Base-by-base conservation (phyloP, 2,797 vertebrate genomes). In the Gymnothorax reevesii region DNA sequence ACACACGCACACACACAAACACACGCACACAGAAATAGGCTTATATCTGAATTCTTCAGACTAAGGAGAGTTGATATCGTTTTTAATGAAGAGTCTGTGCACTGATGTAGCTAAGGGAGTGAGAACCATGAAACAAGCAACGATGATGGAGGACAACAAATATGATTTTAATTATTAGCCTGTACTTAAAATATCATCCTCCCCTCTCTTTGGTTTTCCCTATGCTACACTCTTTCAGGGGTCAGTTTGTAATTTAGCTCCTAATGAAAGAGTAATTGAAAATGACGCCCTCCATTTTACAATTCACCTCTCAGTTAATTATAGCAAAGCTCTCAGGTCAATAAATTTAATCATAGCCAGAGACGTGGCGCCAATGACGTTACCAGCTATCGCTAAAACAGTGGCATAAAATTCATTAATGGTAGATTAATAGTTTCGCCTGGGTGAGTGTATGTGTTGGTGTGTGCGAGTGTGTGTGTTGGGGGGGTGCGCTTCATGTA, bases 261-360 rank as follows among this genome's bases (percentile, higher is more conserved):
- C 82, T 82, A 84, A 17, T 57, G 55, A 87, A 62, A 84, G 84
- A 88, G 79, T 89, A 88, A 89, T 82, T 86, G 80, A 69, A 87
- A 90, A 87, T 27, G 73, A 85, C 80, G 86, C 82, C 13, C 75
- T 20, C 87, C 86, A 77, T 84, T 71, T 89, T 80, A 66, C 82
- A 87, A 87, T 86, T 88, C 83, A 88, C 86, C 83, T 87, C 85
- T 83, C 87, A 79, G 80, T 88, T 90, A 86, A 88, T 86, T 90
- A 86, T 57, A 82, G 83, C 64, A 85, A 83, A 89, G 88, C 86
- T 88, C 77, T 88, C 85, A 84, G 88, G 88, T 89, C 88, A 90
- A 86, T 88, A 85, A 52, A 85, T 86, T 87, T 88, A 85, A 88
- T 86, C 85, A 87, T 42, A 86, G 83, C 42, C 85, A 15, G 57